Evolutionary conservation across 2,797 vertebrate species (phyloP).

Genomic region (Coendou prehensilis): DNA sequence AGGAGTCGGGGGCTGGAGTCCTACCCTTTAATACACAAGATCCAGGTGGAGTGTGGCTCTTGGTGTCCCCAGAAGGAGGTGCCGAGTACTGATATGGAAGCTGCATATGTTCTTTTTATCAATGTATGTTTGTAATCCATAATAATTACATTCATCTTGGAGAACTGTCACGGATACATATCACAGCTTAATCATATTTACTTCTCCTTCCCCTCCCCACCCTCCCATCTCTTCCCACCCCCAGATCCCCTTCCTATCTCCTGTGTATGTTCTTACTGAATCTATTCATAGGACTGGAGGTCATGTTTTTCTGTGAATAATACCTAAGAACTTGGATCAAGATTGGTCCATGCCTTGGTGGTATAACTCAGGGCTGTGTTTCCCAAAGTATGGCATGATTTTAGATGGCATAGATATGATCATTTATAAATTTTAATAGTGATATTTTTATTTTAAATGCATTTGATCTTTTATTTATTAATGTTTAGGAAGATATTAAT

Average conservation of each 20-base stretch:
- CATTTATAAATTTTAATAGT: background rate
- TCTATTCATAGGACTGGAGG: background rate
- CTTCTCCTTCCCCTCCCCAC: background rate
- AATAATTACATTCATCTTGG: background rate
- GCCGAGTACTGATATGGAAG: background rate
- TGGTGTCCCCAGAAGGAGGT: background rate
- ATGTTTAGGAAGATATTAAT: background rate
- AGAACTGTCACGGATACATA: background rate
- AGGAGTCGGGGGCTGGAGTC: background rate
- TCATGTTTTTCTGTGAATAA: background rate
- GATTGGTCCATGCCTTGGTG: background rate
- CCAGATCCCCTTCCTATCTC: background rate
- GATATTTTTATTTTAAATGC: background rate
- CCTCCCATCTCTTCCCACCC: background rate
- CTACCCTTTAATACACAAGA: background rate
- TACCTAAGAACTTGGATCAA: background rate
- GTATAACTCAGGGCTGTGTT: background rate
- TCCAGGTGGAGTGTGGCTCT: background rate
- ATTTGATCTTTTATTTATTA: constrained; percentile 34
- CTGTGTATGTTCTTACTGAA: background rate
- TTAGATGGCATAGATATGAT: background rate
- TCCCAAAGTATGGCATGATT: background rate
- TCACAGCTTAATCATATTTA: background rate
- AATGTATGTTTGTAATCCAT: background rate
- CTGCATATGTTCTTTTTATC: background rate